Evolutionary conservation across 2,113 vertebrate genomes (phyloP).

Genomic region (Nanorana parkeri): DNA sequence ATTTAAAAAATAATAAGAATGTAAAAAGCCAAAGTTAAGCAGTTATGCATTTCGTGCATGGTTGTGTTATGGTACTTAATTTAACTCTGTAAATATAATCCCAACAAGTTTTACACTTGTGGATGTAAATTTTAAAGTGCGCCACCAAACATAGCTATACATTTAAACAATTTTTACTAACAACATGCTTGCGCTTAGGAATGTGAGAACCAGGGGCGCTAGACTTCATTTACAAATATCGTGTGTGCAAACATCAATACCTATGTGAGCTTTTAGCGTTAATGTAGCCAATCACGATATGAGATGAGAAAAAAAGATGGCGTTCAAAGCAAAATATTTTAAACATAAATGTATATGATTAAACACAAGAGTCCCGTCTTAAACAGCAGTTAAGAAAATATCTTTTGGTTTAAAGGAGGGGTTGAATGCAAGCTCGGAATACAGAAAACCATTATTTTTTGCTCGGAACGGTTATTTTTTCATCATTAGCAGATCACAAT

Average conservation of each 20-base stretch:
- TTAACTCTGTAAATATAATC: neutral
- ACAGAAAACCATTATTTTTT: neutral
- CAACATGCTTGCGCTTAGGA: neutral
- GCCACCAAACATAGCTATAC: neutral
- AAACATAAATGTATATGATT: neutral
- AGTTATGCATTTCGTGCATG: neutral
- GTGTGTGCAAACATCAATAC: neutral
- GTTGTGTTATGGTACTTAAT: too few relatives aligned
- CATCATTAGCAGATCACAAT: too few relatives aligned
- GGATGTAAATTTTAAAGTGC: neutral
- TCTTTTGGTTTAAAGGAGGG: neutral
- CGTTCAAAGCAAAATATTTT: neutral
- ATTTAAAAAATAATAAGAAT: neutral
- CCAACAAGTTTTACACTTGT: constrained; percentile 19
- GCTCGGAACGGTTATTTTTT: neutral
- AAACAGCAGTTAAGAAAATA: neutral
- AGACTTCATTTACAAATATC: neutral
- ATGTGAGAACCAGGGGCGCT: neutral
- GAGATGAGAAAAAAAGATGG: neutral
- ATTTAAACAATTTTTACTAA: neutral
- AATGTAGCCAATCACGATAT: neutral
- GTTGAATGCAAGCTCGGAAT: neutral
- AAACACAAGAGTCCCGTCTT: neutral
- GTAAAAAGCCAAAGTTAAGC: neutral
- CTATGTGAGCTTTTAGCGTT: neutral